phyloP scores from a whole-genome alignment of 2,888 invertebrate genomes.

The Caenorhabditis japonica region DNA sequence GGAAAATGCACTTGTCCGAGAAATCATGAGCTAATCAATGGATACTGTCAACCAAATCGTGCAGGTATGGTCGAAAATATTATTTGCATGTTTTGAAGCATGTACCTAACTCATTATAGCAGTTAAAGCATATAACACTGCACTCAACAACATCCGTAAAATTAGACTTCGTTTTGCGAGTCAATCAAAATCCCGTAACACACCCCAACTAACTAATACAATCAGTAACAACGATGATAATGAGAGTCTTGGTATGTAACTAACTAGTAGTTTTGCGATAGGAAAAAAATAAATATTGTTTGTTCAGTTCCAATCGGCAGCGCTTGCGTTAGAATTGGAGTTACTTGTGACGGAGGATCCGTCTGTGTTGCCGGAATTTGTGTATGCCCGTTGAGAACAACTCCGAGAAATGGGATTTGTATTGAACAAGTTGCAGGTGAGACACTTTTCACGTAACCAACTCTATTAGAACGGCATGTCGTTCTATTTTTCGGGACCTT shows the following conservation, averaged over 20 bases:
- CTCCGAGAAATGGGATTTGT: constrained; percentile 55
- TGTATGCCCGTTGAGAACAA: constrained; percentile 67
- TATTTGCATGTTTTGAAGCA: not conserved
- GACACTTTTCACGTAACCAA: no score
- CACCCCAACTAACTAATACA: constrained; percentile 31
- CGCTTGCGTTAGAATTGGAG: constrained; percentile 66
- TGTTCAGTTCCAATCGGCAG: constrained; percentile 64
- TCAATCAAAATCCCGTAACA: constrained; percentile 43
- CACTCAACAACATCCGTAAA: constrained; percentile 45
- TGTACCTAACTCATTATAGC: constrained; percentile 15
- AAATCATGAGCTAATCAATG: constrained; percentile 63
- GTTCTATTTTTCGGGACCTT: no score
- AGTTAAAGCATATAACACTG: constrained; percentile 44
- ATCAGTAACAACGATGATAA: constrained; percentile 4
- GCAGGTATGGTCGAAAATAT: constrained; percentile 72
- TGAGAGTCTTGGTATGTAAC: constrained; percentile 16
- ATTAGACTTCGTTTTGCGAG: constrained; percentile 46
- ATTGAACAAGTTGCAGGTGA: constrained; percentile 57
- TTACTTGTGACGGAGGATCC: constrained; percentile 72
- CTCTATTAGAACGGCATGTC: no score
- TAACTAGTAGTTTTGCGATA: not conserved
- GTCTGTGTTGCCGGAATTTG: constrained; percentile 74
- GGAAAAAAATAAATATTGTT: not conserved
- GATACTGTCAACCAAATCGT: constrained; percentile 73
- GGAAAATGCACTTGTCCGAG: constrained; percentile 66